Conservation (phyloP, 2,888 invertebrate species). For the Scotopteryx bipunctaria region DNA sequence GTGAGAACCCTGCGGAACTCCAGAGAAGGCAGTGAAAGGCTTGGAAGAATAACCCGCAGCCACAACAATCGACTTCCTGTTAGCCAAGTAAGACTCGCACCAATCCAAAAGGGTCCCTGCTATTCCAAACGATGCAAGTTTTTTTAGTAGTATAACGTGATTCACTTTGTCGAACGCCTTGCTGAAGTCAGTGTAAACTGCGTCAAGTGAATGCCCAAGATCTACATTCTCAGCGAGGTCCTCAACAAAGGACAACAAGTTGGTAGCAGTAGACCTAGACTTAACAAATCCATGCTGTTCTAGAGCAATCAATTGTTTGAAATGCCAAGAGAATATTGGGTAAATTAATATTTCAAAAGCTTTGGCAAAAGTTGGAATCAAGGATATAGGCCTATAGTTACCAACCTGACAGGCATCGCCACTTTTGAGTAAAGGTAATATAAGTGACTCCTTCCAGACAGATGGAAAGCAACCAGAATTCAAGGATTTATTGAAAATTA, state of each 20-base stretch:
- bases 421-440: not conserved
- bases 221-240: not conserved
- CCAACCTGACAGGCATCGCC: not conserved
- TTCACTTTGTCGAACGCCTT: constrained; percentile 17
- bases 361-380: too few species aligned
- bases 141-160: constrained; percentile 41
- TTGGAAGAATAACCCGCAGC: not conserved
- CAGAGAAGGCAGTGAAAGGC: not conserved
- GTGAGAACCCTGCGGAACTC: too few species aligned
- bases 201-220: not conserved
- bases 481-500: not conserved
- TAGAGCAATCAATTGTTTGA: not conserved
- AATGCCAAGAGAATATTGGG: too few species aligned
- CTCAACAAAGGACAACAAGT: not conserved
- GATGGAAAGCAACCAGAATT: not conserved
- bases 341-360: too few species aligned
- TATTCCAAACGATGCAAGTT: not conserved
- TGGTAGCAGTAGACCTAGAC: not conserved
- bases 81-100: not conserved
- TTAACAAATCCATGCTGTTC: not conserved
- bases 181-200: too few species aligned
- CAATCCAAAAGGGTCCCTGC: constrained; percentile 4
- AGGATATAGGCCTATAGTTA: too few species aligned
- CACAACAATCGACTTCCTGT: not conserved
- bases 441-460: not conserved